Percentiles rank a stretch among this genome's conserved stretches.
These are phyloP conservation scores for Cataglyphis altisquamis DNA, from an alignment of 2,888 invertebrate genomes.

Conservation along the genomic window DNA sequence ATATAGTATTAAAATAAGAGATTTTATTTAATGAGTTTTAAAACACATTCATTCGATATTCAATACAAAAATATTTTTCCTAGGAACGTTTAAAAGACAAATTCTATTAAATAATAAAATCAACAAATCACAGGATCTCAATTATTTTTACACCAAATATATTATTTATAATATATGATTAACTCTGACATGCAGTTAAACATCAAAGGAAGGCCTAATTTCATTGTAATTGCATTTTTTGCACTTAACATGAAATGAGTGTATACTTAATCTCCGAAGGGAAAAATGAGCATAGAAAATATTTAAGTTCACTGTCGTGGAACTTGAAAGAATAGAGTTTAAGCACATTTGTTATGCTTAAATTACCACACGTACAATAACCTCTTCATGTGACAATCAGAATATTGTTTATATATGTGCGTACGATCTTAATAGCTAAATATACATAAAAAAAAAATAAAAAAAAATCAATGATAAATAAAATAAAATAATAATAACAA, in stretches of 20 bases:
- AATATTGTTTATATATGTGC: not conserved
- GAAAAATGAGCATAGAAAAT: not conserved
- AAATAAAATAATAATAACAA: not conserved
- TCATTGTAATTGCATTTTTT: not conserved
- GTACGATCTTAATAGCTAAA: constrained; percentile 8
- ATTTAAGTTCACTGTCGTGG: too few relatives aligned
- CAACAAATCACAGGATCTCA: not conserved
- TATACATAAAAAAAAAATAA: constrained; percentile 11
- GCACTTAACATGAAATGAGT: not conserved
- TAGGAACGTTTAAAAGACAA: not conserved
- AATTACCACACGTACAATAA: not conserved
- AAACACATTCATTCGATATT: not conserved
- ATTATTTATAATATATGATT: not conserved
- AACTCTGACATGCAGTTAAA: not conserved
- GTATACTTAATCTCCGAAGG: not conserved
- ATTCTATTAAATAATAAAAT: not conserved
- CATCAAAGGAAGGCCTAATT: not conserved
- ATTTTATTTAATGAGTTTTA: not conserved
- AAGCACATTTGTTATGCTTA: not conserved
- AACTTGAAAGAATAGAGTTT: not conserved
- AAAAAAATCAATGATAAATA: not conserved
- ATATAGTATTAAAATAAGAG: not conserved
- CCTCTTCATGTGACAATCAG: constrained; percentile 1
- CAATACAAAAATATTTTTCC: not conserved
- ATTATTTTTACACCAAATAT: not conserved